phyloP scores from a whole-genome alignment of 2,797 vertebrate species.

The Danio choprae region DNA sequence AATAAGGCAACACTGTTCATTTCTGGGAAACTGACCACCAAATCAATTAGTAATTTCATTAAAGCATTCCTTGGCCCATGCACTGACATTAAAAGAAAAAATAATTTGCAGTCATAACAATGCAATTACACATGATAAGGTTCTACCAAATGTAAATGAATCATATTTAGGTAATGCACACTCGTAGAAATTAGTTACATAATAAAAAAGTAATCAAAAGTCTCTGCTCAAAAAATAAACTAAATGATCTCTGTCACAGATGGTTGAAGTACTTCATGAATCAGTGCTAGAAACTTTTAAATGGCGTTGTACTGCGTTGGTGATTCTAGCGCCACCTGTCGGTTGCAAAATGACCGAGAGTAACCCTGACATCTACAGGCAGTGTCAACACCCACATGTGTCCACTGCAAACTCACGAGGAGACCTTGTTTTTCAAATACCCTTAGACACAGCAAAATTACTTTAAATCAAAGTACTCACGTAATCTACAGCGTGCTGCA shows the following conservation, averaged over 20 bases:
- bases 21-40: conserved; percentile 29
- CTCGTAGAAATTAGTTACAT: not conserved
- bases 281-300: not conserved
- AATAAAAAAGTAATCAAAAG: not conserved
- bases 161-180: not conserved
- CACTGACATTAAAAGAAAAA: not conserved
- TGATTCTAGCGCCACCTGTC: conserved; percentile 69
- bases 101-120: not conserved
- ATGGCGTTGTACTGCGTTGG: not conserved
- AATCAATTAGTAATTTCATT: conserved; percentile 30
- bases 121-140: not conserved
- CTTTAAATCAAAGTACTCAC: not conserved
- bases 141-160: not conserved
- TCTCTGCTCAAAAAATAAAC: not conserved
- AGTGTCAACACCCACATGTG: conserved; percentile 61
- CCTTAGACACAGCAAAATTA: not conserved
- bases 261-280: not conserved
- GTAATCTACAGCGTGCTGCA: not conserved
- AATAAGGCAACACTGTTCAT: conserved; percentile 24
- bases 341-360: conserved; percentile 60
- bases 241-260: not conserved
- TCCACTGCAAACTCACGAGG: conserved; percentile 36
- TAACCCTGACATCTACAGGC: conserved; percentile 66
- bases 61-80: conserved; percentile 23
- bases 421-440: conserved; percentile 10